A percentile compares a stretch with the other conserved stretches of the same genome.
Conservation (phyloP, 2,888 invertebrate species). For the Coleophora deauratella region DNA sequence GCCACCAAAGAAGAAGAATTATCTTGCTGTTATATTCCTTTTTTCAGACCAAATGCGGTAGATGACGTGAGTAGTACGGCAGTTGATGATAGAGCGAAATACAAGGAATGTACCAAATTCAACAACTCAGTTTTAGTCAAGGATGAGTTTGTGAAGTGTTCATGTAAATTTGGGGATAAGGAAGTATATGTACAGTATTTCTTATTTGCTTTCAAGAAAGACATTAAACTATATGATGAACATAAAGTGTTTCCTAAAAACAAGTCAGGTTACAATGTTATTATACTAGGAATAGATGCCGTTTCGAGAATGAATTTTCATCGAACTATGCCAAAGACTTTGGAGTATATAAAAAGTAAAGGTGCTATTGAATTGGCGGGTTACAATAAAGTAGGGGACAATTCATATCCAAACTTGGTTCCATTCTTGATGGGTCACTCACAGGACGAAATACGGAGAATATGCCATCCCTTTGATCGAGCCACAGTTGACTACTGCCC, state of each 20-base stretch:
- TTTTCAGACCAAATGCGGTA: slow-evolving; percentile 52
- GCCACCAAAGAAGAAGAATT: slow-evolving; percentile 43
- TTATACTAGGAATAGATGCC: slow-evolving; percentile 87
- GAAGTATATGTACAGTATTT: slow-evolving; percentile 77
- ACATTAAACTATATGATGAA: slow-evolving; percentile 15
- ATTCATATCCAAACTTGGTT: slow-evolving; percentile 90
- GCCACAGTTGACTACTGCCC: slow-evolving; percentile 80
- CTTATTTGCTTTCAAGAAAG: slow-evolving; percentile 68
- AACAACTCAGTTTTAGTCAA: slow-evolving; percentile 36
- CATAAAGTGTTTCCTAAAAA: slow-evolving; percentile 7
- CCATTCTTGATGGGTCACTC: slow-evolving; percentile 81
- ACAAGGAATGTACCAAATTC: slow-evolving; percentile 56
- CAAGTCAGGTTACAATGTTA: slow-evolving; percentile 71
- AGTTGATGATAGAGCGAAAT: slow-evolving; percentile 49
- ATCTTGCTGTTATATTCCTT: slow-evolving; percentile 72
- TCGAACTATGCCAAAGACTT: slow-evolving; percentile 84
- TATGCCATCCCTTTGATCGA: slow-evolving; percentile 71
- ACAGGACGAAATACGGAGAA: slow-evolving; percentile 69
- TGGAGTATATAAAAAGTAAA: slow-evolving; percentile 69
- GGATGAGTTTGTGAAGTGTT: slow-evolving; percentile 78
- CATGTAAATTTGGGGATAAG: slow-evolving; percentile 58
- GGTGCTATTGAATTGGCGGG: slow-evolving; percentile 85
- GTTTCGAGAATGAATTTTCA: slow-evolving; percentile 88
- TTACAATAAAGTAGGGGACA: slow-evolving; percentile 93
- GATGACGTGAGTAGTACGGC: slow-evolving; percentile 37